These are phyloP conservation scores for Acrobasis consociella DNA, from an alignment of 2,888 invertebrate species.

Conservation along the genomic window DNA sequence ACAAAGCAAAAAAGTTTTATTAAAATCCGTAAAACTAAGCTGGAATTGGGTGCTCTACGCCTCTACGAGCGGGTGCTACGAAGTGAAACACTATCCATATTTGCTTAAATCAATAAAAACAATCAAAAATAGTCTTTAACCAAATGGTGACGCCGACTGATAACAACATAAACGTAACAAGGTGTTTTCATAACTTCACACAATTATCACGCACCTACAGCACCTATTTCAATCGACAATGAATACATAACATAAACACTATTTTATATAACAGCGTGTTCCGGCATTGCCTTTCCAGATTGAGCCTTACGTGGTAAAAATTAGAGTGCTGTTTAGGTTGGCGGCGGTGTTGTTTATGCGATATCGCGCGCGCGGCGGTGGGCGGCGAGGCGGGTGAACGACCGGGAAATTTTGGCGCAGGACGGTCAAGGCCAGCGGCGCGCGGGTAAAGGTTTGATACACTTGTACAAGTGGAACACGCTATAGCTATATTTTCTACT, in stretches of 20 bases:
- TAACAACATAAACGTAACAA: conserved; percentile 31
- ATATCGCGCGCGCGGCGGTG: conserved; percentile 76
- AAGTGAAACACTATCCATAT: no score
- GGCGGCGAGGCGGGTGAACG: conserved; percentile 75
- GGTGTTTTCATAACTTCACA: conserved; percentile 45
- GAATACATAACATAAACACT: conserved; percentile 71
- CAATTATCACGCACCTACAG: conserved; percentile 49
- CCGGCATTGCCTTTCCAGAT: conserved; percentile 31
- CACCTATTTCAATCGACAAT: conserved; percentile 67
- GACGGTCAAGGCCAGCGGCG: conserved; percentile 78
- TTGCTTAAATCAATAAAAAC: no score
- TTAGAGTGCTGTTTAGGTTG: conserved; percentile 52
- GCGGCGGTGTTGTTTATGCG: conserved; percentile 58
- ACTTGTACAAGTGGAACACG: neutral
- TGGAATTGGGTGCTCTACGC: no score
- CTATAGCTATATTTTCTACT: neutral
- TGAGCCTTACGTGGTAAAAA: conserved; percentile 32
- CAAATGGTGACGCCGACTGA: neutral
- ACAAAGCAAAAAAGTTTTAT: no score
- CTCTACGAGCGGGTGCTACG: no score
- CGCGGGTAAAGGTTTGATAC: conserved; percentile 54
- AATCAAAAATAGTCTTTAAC: neutral
- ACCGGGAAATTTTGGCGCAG: conserved; percentile 82
- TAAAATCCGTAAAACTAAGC: no score
- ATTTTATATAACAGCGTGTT: conserved; percentile 65